A percentile compares a stretch with the other conserved stretches of the same genome.
These are phyloP conservation scores for Fringilla coelebs DNA, from an alignment of 2,797 vertebrate species.

Conservation along the genomic window DNA sequence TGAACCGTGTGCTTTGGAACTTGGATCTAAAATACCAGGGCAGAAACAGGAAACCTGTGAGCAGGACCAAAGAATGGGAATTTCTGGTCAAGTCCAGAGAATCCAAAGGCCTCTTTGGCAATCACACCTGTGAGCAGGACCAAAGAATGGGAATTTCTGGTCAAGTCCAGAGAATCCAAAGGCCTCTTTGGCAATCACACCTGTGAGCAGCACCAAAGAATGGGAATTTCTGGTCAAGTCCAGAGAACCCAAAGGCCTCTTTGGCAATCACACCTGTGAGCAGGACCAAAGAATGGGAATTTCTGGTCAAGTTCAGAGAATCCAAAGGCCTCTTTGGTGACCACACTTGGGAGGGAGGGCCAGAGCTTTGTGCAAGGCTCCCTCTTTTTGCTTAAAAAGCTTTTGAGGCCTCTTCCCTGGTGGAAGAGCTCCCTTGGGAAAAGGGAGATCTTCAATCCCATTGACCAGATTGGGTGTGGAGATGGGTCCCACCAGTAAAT, in stretches of 20 bases:
- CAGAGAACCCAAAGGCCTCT: neutral
- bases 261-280: neutral
- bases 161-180: neutral
- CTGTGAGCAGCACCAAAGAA: neutral
- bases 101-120: neutral
- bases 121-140: too few species aligned
- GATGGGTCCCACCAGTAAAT: neutral
- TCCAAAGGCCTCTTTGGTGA: neutral
- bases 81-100: neutral
- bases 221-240: neutral
- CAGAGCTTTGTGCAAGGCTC: neutral
- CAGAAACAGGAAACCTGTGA: neutral
- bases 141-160: neutral
- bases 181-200: neutral
- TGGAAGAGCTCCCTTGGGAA: neutral
- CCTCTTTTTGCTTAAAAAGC: neutral
- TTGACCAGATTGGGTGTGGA: neutral
- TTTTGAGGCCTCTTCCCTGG: neutral
- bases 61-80: neutral
- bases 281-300: neutral
- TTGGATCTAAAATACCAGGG: neutral
- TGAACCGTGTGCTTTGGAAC: neutral
- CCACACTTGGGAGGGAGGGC: neutral
- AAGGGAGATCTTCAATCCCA: neutral
- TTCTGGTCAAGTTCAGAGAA: neutral